Evolutionary conservation across 2,888 invertebrate genomes (phyloP).

Genomic region (Siphonodentalium dalli): DNA sequence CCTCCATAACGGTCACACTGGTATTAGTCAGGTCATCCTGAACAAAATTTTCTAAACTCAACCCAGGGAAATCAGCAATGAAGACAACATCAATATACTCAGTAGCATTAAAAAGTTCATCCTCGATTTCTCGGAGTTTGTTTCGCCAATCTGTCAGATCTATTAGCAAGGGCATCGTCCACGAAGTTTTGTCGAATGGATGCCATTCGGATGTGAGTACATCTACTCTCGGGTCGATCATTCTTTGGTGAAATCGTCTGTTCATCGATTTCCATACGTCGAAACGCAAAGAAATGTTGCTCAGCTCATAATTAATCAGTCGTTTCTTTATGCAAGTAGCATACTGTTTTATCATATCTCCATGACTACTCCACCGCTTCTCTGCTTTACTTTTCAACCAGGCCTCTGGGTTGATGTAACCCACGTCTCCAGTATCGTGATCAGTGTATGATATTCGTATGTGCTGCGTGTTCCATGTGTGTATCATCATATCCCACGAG

Average conservation of each 20-base stretch:
- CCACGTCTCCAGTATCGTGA: conserved; percentile 73
- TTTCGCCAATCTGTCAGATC: conserved; percentile 71
- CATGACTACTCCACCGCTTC: conserved; percentile 75
- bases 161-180: conserved; percentile 79
- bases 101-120: conserved; percentile 73
- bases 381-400: too few relatives aligned
- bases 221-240: conserved; percentile 77
- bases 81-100: conserved; percentile 82
- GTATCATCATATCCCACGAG: conserved; percentile 97
- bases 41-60: not conserved
- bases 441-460: conserved; percentile 81
- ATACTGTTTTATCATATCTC: conserved; percentile 87
- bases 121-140: conserved; percentile 68
- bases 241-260: conserved; percentile 82
- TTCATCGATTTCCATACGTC: conserved; percentile 93
- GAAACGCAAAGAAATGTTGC: conserved; percentile 73
- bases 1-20: not conserved
- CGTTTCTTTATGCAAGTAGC: conserved; percentile 73
- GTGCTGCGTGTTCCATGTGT: conserved; percentile 81
- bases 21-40: not conserved
- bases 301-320: conserved; percentile 70
- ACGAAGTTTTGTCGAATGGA: conserved; percentile 72
- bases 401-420: conserved; percentile 78
- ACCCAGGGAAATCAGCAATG: conserved; percentile 70
- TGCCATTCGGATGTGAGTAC: conserved; percentile 79